Evolutionary conservation across 1,140 invertebrate genomes (phyloP).

Genomic region (Drosophila bocqueti): DNA sequence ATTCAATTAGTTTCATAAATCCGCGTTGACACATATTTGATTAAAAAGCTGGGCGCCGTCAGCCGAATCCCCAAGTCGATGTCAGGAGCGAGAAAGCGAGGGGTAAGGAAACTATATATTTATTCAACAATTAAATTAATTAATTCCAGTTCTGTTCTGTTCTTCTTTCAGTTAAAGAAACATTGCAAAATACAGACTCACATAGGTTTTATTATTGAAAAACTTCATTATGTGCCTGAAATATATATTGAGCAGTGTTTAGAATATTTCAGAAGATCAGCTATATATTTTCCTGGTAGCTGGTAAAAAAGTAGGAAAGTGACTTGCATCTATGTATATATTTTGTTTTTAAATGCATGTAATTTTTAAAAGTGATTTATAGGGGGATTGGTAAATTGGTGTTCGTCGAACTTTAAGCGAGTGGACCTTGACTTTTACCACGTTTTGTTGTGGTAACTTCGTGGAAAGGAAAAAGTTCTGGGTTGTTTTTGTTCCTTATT

Average conservation of each 20-base stretch:
- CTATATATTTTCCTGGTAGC: no score
- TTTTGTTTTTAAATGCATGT: background rate
- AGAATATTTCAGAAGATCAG: no score
- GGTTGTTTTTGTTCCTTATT: constrained; percentile 1
- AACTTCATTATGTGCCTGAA: no score
- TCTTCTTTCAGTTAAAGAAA: background rate
- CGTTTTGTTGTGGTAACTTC: constrained; percentile 12
- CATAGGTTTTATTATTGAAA: background rate
- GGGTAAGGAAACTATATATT: constrained; percentile 5
- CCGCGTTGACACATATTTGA: constrained; percentile 75
- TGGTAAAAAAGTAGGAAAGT: no score
- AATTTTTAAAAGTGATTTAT: constrained; percentile 23
- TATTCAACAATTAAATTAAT: constrained; percentile 44
- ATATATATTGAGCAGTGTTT: no score
- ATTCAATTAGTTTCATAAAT: constrained; percentile 78
- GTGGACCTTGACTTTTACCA: background rate
- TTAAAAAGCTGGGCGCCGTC: constrained; percentile 55
- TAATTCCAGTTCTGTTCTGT: constrained; percentile 30
- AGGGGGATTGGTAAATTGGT: constrained; percentile 24
- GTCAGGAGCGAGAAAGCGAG: background rate
- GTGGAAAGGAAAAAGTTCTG: constrained; percentile 29
- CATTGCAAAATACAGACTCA: background rate
- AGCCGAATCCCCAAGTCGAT: constrained; percentile 22
- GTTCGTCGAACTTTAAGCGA: constrained; percentile 32
- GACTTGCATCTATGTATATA: no score